Conservation (phyloP, 2,113 vertebrate genomes). For the Tinamus guttatus region DNA sequence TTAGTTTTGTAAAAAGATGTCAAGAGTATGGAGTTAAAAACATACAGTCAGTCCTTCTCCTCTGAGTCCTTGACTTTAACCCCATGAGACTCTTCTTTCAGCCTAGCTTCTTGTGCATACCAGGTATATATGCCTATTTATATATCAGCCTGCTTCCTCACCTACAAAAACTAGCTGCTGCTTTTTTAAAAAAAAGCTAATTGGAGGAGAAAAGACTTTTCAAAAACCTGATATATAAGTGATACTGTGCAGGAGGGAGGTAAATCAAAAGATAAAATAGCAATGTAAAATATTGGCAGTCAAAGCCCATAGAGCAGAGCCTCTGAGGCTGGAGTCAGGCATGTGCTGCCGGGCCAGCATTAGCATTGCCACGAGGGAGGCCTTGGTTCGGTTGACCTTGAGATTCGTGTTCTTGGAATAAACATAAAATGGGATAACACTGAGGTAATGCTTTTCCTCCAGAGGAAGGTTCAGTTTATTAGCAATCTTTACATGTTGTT, state of each 20-base stretch:
- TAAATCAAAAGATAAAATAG: neutral
- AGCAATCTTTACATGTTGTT: neutral
- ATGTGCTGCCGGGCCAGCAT: neutral
- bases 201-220: neutral
- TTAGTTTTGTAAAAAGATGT: neutral
- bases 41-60: neutral
- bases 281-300: neutral
- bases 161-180: neutral
- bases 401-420: neutral
- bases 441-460: slow-evolving; percentile 6
- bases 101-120: neutral
- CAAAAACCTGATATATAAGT: neutral
- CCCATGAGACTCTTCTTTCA: neutral
- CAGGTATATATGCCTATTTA: neutral
- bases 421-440: slow-evolving; percentile 27
- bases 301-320: neutral
- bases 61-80: neutral
- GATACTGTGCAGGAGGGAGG: neutral
- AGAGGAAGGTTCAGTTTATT: neutral
- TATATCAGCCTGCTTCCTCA: neutral
- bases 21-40: neutral
- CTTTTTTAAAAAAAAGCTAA: neutral
- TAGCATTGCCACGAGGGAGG: neutral
- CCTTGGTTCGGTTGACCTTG: neutral
- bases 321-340: neutral